Conservation (phyloP, 2,888 invertebrate species). For the Pollenia griseotomentosa region DNA sequence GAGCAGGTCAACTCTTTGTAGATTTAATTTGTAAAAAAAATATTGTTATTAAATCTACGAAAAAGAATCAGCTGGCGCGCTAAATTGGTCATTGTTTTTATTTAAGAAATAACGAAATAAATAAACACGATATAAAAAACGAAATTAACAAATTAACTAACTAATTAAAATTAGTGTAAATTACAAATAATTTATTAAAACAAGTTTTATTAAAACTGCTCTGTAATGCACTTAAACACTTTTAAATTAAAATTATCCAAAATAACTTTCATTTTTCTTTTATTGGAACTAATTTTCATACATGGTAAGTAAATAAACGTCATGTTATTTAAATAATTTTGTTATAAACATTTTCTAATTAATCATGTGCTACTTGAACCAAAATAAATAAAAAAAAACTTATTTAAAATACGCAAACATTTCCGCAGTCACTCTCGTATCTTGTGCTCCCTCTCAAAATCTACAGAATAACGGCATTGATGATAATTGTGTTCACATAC, state of each 20-base stretch:
- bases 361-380: background rate
- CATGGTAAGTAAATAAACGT: slow-evolving; percentile 43
- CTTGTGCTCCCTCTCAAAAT: slow-evolving; percentile 55
- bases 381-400: background rate
- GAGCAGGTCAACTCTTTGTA: slow-evolving; percentile 74
- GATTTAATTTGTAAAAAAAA: slow-evolving; percentile 3
- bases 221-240: slow-evolving; percentile 21
- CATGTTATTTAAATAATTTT: background rate
- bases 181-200: slow-evolving; percentile 31
- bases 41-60: background rate
- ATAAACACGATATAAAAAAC: slow-evolving; percentile 18
- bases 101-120: background rate
- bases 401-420: background rate
- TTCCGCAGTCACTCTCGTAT: slow-evolving; percentile 19
- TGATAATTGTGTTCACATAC: slow-evolving; percentile 78
- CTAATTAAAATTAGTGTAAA: slow-evolving; percentile 40
- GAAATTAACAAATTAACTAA: slow-evolving; percentile 19
- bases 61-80: slow-evolving; percentile 34
- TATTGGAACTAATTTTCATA: slow-evolving; percentile 39
- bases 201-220: background rate
- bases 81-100: slow-evolving; percentile 66
- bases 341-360: slow-evolving; percentile 10
- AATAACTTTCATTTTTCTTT: slow-evolving; percentile 36
- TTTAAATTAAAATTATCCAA: slow-evolving; percentile 4
- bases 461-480: slow-evolving; percentile 57